Evolutionary conservation across 1,140 invertebrate genomes (phyloP), one percentile per base, ranked within the genome.

Genomic region (Conopomorpha cramerella): DNA sequence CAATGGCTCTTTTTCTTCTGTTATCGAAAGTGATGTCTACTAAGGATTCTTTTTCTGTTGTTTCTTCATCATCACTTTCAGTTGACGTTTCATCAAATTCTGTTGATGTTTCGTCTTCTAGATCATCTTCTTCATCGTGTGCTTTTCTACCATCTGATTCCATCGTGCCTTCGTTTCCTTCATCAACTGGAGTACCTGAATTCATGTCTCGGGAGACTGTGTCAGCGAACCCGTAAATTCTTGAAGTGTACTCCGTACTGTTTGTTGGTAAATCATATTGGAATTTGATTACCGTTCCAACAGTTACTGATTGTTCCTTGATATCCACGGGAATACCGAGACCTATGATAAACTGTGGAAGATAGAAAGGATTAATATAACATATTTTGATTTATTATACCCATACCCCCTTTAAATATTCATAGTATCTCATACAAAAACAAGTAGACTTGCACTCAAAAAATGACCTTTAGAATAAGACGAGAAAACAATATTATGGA

Each of bases 331-430:
- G 86, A 16, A 86, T 79, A 44, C 85, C 85, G 27, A 86, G 50
- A 38, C 85, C 86, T 19, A 85, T 79, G 59, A 87, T 86, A 26
- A 84, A 62, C 84, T 87, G 56, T n/a, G n/a, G n/a, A n/a, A n/a
- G n/a, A n/a, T n/a, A n/a, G n/a, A n/a, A 39, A n/a, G n/a, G n/a
- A n/a, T n/a, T n/a, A n/a, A n/a, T n/a, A n/a, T n/a, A n/a, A n/a
- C n/a, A n/a, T n/a, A n/a, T n/a, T n/a, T n/a, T n/a, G n/a, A n/a
- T n/a, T n/a, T n/a, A n/a, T n/a, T n/a, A n/a, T n/a, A n/a, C n/a
- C n/a, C n/a, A n/a, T n/a, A n/a, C n/a, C n/a, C n/a, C n/a, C n/a
- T n/a, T n/a, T n/a, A n/a, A n/a, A n/a, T n/a, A n/a, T n/a, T n/a
- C n/a, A n/a, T n/a, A n/a, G n/a, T n/a, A n/a, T n/a, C n/a, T n/a